phyloP scores from a whole-genome alignment of 2,113 vertebrate genomes.

The Pelusios castaneus region DNA sequence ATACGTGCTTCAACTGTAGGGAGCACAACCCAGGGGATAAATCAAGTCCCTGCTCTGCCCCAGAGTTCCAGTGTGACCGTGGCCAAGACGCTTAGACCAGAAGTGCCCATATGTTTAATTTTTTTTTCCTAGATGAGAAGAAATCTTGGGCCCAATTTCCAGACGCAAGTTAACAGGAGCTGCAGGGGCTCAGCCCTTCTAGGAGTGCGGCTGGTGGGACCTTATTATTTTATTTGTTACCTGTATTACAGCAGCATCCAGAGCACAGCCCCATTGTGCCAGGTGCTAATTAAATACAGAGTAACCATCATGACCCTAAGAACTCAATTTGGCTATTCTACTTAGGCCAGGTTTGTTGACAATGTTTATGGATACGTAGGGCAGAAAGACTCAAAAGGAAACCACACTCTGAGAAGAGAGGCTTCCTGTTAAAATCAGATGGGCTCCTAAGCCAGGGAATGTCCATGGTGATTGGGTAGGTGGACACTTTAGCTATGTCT shows the following conservation, averaged over 20 bases:
- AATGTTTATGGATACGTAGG: background rate
- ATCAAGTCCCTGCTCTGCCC: background rate
- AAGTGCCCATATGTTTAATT: background rate
- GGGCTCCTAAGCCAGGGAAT: background rate
- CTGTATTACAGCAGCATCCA: background rate
- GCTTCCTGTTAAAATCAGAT: background rate
- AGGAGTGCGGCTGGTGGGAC: too few relatives aligned
- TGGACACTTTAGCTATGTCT: too few relatives aligned
- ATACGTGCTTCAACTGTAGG: too few relatives aligned
- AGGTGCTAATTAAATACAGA: background rate
- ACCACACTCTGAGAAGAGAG: background rate
- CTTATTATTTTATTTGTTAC: background rate
- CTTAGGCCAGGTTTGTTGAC: background rate
- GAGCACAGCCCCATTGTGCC: background rate
- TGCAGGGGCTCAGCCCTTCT: background rate
- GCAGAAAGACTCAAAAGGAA: background rate
- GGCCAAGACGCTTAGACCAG: background rate
- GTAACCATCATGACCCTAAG: background rate
- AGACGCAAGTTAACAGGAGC: background rate
- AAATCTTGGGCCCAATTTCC: too few relatives aligned
- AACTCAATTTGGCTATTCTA: background rate
- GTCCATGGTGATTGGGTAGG: background rate
- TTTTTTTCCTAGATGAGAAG: too few relatives aligned
- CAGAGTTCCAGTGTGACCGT: background rate
- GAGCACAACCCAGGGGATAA: background rate